Base-by-base conservation (phyloP, 2,888 invertebrate genomes). In the Limnephilus auricula region DNA sequence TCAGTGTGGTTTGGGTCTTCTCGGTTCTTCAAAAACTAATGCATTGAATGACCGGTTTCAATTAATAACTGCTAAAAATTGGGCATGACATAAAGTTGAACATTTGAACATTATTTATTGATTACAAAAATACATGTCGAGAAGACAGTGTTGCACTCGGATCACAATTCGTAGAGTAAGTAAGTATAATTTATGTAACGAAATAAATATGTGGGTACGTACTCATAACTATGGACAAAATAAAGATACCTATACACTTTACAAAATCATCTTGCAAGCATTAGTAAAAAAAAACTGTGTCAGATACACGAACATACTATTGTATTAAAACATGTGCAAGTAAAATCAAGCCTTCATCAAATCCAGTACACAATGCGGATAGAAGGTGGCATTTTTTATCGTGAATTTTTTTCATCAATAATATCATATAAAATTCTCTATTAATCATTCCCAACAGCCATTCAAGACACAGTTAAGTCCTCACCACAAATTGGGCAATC, bases 401-500 rank as follows among this genome's bases (percentile, higher is more conserved):
- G n/a, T 65, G n/a, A 9, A 18, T 65, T 65, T 65, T 65, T 65
- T 65, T 65, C 65, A 65, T 65, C 65, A 65, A 65, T 65, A 65
- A 65, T 65, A 65, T 65, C 25, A n/a, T 65, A 65, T 65, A 65
- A 65, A 65, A 65, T 0, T 65, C 65, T 85, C 85, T 40, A 85
- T 85, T 85, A 85, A 85, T 85, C 85, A 40, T 40, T 85, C 30
- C 31, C 85, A 85, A 40, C 85, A 50, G n/a, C 2, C 30, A 37
- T n/a, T 85, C 37, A 85, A 85, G 45, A 50, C 85, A n/a, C 32
- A 37, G 34, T 65, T 87, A 78, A 87, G 32, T 87, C 34, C 32
- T 78, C 87, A 87, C n/a, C 84, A 87, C 85, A 85, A 45, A 85
- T 85, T 85, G 85, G n/a, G 40, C 50, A 85, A 85, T 85, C 85